Percentiles rank a stretch among this genome's conserved stretches.
These are phyloP conservation scores for Aphidoletes aphidimyza DNA, from an alignment of 2,888 invertebrate species.

Conservation along the genomic window DNA sequence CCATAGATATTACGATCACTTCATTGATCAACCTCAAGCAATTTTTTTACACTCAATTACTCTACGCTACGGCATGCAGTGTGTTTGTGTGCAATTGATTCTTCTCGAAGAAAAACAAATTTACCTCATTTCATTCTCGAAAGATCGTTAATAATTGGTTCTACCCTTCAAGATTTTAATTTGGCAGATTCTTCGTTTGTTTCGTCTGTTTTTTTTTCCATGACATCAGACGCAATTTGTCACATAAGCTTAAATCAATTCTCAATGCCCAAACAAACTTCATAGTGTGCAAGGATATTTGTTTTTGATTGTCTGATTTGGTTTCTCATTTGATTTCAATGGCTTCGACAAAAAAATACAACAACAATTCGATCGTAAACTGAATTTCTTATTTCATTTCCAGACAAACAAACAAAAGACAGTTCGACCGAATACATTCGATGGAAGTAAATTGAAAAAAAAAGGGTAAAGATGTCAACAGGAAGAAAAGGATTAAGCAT, in stretches of 20 bases:
- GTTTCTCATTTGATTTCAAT: constrained; percentile 5
- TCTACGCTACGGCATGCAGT: too few relatives aligned
- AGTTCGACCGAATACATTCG: not conserved
- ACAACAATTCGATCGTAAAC: not conserved
- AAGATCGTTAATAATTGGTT: not conserved
- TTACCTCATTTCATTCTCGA: not conserved
- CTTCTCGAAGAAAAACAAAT: too few relatives aligned
- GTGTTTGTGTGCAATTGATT: too few relatives aligned
- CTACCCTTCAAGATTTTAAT: constrained; percentile 7
- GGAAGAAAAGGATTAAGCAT: constrained; percentile 50
- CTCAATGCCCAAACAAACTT: not conserved
- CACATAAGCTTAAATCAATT: not conserved
- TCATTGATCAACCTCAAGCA: constrained; percentile 38
- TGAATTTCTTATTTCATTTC: not conserved
- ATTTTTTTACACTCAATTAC: constrained; percentile 44
- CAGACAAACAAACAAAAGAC: not conserved
- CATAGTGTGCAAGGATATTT: not conserved
- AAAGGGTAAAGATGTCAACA: constrained; percentile 20
- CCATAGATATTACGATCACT: not conserved
- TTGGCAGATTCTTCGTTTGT: not conserved
- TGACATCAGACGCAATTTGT: not conserved
- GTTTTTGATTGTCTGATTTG: constrained; percentile 19
- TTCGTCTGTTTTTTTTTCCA: not conserved
- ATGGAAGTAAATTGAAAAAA: not conserved
- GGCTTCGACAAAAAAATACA: not conserved